Base-by-base conservation (phyloP, 2,113 vertebrate species). In the Rhinoderma darwinii region DNA sequence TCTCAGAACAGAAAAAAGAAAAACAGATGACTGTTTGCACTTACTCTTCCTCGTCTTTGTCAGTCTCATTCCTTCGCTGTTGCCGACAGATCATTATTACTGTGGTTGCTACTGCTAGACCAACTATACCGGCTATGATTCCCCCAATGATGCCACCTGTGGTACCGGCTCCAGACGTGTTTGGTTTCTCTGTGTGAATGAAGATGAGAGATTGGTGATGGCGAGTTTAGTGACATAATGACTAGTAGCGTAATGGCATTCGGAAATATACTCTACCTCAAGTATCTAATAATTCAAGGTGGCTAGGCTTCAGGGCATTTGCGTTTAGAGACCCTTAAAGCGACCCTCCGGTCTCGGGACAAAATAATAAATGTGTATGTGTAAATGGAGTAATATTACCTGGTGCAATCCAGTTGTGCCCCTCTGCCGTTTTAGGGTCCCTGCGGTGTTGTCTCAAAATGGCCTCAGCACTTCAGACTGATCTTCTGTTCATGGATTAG, bases 61-160 rank as follows among this genome's bases (percentile, higher is more conserved):
- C 89, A 11, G 90, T 88, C 75, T 89, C 89, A 54, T 94, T 92
- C 84, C 91, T 93, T 56, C 70, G 88, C 78, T 92, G 94, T 87
- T 95, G 96, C 63, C 92, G 91, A 87, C 94, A 94, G 89, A 97
- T 91, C 43, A 96, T 91, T 41, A 96, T 89, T 30, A 88, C 93
- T 0, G 95, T 95, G 88, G 87, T 91, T 2, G 95, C 92, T 89
- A 96, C 92, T 0, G 96, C 95, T 0, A 95, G 6, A 0, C 96
- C 84, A 2, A 97, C 74, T 63, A 98, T 93, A 72, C 93, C 91
- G 0, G 94, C 96, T 0, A 97, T 96, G 88, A 98, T 94, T 80
- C 88, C 94, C 1, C 96, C 97, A 0, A 97, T 95, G 89, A 97
- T 96, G 77, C 86, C 93, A 0, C 96, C 95, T 0, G 96, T 96